Percentiles rank a stretch among this genome's conserved stretches.
Conservation (phyloP, 1,140 invertebrate genomes). For the Drosophila chauvacae region DNA sequence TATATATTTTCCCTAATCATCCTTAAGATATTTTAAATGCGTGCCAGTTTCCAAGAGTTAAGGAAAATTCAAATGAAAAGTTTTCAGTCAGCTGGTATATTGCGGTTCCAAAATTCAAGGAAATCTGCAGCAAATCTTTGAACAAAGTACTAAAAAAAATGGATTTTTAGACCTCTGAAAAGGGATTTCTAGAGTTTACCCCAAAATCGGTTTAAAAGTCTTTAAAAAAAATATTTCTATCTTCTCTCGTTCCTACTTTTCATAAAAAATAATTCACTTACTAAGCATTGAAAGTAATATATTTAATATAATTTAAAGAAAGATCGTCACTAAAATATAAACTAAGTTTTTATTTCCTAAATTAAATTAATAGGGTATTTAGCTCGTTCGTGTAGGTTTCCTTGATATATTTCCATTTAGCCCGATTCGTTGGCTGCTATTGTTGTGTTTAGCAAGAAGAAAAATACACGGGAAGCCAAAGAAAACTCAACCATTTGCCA, state of each 20-base stretch:
- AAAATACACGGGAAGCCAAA: constrained; percentile 13
- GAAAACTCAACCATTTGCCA: constrained; percentile 35
- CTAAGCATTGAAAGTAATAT: too few species aligned
- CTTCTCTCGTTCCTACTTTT: too few species aligned
- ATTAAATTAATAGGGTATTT: constrained; percentile 1
- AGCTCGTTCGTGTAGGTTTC: too few species aligned
- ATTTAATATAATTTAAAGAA: background rate
- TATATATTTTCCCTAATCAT: constrained; percentile 38
- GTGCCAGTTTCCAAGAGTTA: constrained; percentile 4
- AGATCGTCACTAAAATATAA: background rate
- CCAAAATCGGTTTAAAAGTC: background rate
- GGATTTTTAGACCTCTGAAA: background rate
- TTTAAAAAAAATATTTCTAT: background rate
- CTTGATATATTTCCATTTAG: constrained; percentile 14
- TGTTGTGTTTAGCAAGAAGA: constrained; percentile 32
- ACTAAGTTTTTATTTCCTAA: rapidly evolving
- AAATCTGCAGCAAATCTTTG: background rate
- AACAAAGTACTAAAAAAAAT: background rate
- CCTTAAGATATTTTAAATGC: constrained; percentile 28
- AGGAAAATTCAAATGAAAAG: constrained; percentile 7
- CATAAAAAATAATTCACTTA: background rate
- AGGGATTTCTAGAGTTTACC: rapidly evolving
- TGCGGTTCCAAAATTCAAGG: background rate
- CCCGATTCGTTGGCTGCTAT: constrained; percentile 34
- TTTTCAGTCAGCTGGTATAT: background rate